Base-by-base conservation (phyloP, 2,888 invertebrate species). In the Electrophaes corylata region DNA sequence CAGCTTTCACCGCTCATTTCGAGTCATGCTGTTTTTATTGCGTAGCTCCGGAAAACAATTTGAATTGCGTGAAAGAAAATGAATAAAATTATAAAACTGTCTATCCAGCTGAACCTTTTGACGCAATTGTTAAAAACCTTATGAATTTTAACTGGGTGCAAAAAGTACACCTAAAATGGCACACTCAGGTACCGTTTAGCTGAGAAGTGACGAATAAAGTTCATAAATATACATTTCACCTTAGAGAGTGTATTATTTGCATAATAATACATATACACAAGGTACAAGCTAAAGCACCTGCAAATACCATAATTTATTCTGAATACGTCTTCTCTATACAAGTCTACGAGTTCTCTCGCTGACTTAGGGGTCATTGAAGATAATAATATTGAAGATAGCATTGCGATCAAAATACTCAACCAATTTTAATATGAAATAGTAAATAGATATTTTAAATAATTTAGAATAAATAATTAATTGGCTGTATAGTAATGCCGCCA, bases 251-350 rank as follows among this genome's bases (percentile, higher is more conserved):
- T 49, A 53, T 45, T 45, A 49, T 58, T 40, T 52, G 48, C 37
- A 59, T 66, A 69, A 70, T 69, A 61, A 49, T 59, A 64, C 53
- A 52, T 39, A 56, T 65, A 60, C 57, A 60, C 57, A 6, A 59
- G 51, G 56, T 67, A 64, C 65, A 53, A 50, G 64, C 23, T 19
- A 37, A 60, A 64, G 67, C 67, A 71, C 68, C 62, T 69, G 72
- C 64, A 60, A 73, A 69, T 65, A 70, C 71, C 65, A 66, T 76
- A 71, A 78, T 75, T 71, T 75, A 72, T 70, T 71, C 66, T 66
- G 71, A 70, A 70, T 73, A 72, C 61, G 67, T 66, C 69, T 69
- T 69, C 54, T 64, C n/a, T n/a, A n/a, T n/a, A n/a, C n/a, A n/a
- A n/a, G n/a, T n/a, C n/a, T n/a, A n/a, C n/a, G 69, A 71, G 68